Base-by-base conservation (phyloP, 2,888 invertebrate species). In the Spicauda simplicius region DNA sequence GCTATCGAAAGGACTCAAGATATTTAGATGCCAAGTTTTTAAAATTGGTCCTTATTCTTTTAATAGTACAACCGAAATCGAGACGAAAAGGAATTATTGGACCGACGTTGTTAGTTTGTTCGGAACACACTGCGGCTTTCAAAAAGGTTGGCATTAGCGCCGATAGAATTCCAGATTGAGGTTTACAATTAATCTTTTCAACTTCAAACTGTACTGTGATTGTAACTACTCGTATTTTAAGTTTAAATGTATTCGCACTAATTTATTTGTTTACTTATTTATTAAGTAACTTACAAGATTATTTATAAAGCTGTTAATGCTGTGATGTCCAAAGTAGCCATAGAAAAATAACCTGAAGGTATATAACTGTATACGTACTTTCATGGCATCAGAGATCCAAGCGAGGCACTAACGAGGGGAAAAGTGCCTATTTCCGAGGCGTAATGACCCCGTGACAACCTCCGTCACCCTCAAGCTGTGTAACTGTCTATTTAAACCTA, bases 361-460 rank as follows among this genome's bases (percentile, higher is more conserved):
- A 48, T 61, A 56, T 19, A 48, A 54, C 54, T 37, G 18, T 45
- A 58, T 60, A 54, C 53, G 37, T 50, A 78, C 77, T 79, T 75
- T 77, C 74, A 75, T 76, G 79, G 74, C 74, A 77, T 71, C 73
- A 72, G 76, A 76, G 85, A 83, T 80, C 83, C 80, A 81, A 85
- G 81, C 85, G 86, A 80, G 85, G 83, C 82, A 80, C 90, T 92
- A 93, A 93, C 91, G 91, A 92, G 90, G 90, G 87, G 87, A 91
- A 91, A 91, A 93, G 90, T 92, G 92, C 88, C 91, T 91, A 93
- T 93, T 92, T 92, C 92, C 92, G 87, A 82, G 86, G 75, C 83
- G 88, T 91, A 92, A 93, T 92, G 92, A 91, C 90, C 83, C 79
- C 84, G 85, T 83, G 85, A 83, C 87, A 85, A 80, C 86, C 83